A percentile compares a stretch with the other conserved stretches of the same genome.
Evolutionary conservation across 2,888 invertebrate species (phyloP).

Genomic region (Pandemis heparana): DNA sequence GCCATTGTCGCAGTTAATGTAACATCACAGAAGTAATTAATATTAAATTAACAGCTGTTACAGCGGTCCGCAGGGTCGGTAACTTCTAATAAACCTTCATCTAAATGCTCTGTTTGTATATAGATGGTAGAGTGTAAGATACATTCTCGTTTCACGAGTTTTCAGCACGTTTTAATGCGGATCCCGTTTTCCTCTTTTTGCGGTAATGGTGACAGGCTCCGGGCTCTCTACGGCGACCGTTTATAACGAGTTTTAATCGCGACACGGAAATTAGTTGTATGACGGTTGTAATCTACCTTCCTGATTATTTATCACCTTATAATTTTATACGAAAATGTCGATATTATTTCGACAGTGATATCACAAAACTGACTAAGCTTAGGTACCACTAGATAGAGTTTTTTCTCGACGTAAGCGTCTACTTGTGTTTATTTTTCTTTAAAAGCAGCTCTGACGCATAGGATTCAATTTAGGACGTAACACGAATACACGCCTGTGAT

Average conservation of each 20-base stretch:
- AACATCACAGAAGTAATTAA: conserved; percentile 17
- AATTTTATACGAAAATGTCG: background rate
- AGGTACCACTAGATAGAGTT: background rate
- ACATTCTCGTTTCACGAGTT: conserved; percentile 56
- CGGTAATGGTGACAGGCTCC: conserved; percentile 68
- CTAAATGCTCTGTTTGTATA: conserved; percentile 18
- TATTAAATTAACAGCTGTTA: conserved; percentile 26
- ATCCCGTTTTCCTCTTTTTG: conserved; percentile 67
- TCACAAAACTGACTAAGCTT: no score
- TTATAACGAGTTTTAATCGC: conserved; percentile 76
- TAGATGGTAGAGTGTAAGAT: conserved; percentile 43
- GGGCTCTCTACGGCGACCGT: conserved; percentile 62
- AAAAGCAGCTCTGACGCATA: background rate
- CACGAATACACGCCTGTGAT: conserved; percentile 8
- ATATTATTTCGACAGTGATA: background rate
- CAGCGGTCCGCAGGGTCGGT: conserved; percentile 14
- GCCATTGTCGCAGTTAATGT: conserved; percentile 13
- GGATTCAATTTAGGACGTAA: conserved; percentile 1
- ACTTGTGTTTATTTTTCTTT: background rate
- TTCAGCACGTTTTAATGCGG: conserved; percentile 64
- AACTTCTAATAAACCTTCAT: conserved; percentile 18
- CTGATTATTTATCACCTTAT: conserved; percentile 10
- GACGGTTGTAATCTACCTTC: conserved; percentile 54
- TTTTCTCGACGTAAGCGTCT: background rate
- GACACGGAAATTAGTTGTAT: conserved; percentile 73